These are phyloP conservation scores for Zosterops pallidus DNA, from an alignment of 2,113 vertebrate genomes.

Conservation along the genomic window DNA sequence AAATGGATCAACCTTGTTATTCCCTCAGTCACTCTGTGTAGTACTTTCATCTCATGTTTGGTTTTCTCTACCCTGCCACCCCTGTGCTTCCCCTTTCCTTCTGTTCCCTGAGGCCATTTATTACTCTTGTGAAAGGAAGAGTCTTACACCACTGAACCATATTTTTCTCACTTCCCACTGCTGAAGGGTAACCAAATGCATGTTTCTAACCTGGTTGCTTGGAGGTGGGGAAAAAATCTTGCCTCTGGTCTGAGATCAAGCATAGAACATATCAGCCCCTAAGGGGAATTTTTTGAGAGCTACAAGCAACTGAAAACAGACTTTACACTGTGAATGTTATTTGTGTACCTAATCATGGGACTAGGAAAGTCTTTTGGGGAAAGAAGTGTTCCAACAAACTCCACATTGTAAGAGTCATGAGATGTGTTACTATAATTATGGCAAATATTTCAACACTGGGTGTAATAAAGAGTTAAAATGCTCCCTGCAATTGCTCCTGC, in stretches of 20 bases:
- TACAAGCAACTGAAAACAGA: constrained; percentile 1
- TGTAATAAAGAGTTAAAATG: neutral
- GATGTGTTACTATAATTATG: neutral
- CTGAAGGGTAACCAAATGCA: neutral
- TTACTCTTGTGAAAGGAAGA: neutral
- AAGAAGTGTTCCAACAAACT: neutral
- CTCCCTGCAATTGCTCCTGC: neutral
- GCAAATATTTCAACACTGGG: neutral
- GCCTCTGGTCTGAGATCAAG: neutral
- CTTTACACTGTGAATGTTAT: neutral
- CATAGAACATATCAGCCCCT: neutral
- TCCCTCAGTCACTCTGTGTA: neutral
- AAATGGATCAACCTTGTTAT: neutral
- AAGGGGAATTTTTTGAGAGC: neutral
- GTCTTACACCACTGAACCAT: neutral
- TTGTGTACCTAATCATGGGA: neutral
- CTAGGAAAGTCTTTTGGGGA: neutral
- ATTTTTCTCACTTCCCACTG: constrained; percentile 30
- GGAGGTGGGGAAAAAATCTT: neutral
- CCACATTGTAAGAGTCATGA: neutral
- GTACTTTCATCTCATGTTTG: neutral
- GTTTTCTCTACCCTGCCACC: neutral
- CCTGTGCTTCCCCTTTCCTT: neutral
- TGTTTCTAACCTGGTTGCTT: neutral
- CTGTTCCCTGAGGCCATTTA: neutral